Percentiles rank a stretch among this genome's conserved stretches.
Evolutionary conservation across 2,888 invertebrate genomes (phyloP).

Genomic region (Orthosia gracilis): DNA sequence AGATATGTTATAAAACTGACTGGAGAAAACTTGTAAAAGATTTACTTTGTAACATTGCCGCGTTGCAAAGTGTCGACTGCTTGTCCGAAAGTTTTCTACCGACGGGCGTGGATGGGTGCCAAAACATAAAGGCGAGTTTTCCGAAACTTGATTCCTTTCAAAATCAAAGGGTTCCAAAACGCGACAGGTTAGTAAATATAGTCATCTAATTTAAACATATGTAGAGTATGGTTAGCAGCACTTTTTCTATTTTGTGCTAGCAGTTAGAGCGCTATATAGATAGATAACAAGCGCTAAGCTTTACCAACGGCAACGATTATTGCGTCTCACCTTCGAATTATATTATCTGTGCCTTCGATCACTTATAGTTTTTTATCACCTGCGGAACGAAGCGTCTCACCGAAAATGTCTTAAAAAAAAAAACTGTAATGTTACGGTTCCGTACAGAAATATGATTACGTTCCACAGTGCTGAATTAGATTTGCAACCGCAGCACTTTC

Average conservation of each 20-base stretch:
- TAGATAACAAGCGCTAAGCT: background rate
- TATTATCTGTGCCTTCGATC: too few species aligned
- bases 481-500: conserved; percentile 1
- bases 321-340: background rate
- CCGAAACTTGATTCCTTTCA: conserved; percentile 9
- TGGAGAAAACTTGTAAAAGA: conserved; percentile 31
- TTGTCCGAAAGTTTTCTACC: conserved; percentile 27
- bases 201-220: background rate
- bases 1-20: conserved; percentile 13
- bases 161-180: background rate
- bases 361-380: too few species aligned
- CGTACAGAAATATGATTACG: background rate
- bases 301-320: background rate
- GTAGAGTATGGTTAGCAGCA: background rate
- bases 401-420: too few species aligned
- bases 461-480: background rate
- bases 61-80: conserved; percentile 35
- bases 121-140: conserved; percentile 18
- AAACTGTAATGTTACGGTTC: too few species aligned
- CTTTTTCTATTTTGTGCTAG: too few species aligned
- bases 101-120: background rate
- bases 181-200: background rate
- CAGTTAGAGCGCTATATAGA: background rate
- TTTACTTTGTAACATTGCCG: conserved; percentile 11
- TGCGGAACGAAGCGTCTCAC: too few species aligned